phyloP scores from a whole-genome alignment of 1,140 invertebrate genomes.

The Aphelenchoides besseyi region DNA sequence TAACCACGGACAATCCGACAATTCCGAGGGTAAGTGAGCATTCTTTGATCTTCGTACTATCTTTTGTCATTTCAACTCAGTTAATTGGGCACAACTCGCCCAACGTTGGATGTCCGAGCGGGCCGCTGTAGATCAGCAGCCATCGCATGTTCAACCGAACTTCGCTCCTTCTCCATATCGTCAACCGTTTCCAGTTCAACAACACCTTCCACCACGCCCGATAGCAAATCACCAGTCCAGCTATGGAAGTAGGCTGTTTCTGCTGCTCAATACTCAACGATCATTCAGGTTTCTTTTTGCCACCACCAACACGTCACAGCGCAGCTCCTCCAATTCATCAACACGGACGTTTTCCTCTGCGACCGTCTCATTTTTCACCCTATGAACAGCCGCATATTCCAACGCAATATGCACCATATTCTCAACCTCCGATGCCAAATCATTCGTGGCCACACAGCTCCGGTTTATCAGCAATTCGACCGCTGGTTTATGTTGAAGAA shows the following conservation, averaged over 20 bases:
- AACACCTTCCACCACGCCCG: no score
- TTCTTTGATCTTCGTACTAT: no score
- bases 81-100: constrained; percentile 6
- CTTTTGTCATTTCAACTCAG: no score
- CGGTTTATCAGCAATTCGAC: not conserved
- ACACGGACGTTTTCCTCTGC: no score
- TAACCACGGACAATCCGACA: not conserved
- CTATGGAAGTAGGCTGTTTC: not conserved
- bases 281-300: constrained; percentile 9
- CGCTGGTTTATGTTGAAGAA: not conserved
- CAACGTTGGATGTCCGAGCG: constrained; percentile 10
- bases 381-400: no score
- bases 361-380: no score
- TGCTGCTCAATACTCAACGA: not conserved
- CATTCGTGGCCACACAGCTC: not conserved
- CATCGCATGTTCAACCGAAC: not conserved
- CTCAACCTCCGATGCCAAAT: not conserved
- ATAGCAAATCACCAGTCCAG: not conserved
- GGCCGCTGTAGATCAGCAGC: not conserved
- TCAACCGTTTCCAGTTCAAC: no score
- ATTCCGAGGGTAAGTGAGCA: not conserved
- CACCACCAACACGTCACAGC: not conserved
- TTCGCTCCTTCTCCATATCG: no score
- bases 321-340: no score
- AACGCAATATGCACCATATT: no score